Conservation (phyloP, 1,140 invertebrate genomes). For the Epicauta chinensis region DNA sequence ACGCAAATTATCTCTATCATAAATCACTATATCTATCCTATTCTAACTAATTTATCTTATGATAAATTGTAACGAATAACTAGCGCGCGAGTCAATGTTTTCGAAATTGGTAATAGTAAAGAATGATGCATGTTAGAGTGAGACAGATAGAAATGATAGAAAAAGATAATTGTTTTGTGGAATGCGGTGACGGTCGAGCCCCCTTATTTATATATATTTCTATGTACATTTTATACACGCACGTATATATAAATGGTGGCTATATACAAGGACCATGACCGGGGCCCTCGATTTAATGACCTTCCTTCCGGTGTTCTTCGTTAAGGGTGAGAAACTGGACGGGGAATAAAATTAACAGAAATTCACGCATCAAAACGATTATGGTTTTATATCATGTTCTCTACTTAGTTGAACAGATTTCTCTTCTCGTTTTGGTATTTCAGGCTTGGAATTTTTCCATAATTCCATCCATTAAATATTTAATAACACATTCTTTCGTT, state of each 20-base stretch:
- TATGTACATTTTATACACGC: no score
- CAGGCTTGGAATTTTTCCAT: no score
- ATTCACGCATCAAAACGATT: no score
- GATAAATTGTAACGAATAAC: constrained; percentile 14
- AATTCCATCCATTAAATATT: no score
- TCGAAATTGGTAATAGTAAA: constrained; percentile 19
- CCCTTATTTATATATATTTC: constrained; percentile 5
- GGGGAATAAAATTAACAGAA: no score
- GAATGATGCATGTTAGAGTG: constrained; percentile 22
- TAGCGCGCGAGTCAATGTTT: constrained; percentile 20
- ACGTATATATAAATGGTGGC: constrained; percentile 15
- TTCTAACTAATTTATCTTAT: neutral
- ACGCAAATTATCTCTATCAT: no score
- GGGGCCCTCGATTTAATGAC: constrained; percentile 21
- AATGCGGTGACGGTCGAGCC: constrained; percentile 32
- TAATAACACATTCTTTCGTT: no score
- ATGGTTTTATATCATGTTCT: no score
- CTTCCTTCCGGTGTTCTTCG: constrained; percentile 23
- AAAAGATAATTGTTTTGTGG: constrained; percentile 18
- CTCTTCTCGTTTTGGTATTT: no score
- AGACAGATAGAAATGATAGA: constrained; percentile 9
- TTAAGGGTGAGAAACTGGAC: no score
- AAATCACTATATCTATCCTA: no score
- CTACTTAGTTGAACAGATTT: no score
- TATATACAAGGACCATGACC: constrained; percentile 7